Conservation (phyloP, 2,797 vertebrate genomes). For the Molossus alvarezi region DNA sequence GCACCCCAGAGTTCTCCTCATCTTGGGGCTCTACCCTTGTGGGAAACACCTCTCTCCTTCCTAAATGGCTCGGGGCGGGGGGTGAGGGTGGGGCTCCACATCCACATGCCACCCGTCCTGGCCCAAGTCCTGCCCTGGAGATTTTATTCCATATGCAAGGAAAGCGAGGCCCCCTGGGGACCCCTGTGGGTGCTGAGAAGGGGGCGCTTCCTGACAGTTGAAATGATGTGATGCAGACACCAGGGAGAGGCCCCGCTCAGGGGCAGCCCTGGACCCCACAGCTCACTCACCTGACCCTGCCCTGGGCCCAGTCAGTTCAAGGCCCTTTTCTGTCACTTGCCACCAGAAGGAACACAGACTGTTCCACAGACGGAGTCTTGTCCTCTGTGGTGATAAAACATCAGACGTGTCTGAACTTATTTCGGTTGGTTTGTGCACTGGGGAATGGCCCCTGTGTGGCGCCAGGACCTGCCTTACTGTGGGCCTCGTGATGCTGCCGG, state of each 20-base stretch:
- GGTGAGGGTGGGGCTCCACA: rapidly evolving
- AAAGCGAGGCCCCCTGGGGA: rapidly evolving
- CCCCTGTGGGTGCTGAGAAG: rapidly evolving
- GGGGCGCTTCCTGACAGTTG: not conserved
- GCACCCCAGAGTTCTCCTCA: not conserved
- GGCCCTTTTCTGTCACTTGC: not conserved
- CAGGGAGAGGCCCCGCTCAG: too few relatives aligned
- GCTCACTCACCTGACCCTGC: not conserved
- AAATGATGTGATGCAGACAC: too few relatives aligned
- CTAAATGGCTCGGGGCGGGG: not conserved
- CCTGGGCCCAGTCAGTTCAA: too few relatives aligned
- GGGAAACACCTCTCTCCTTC: not conserved
- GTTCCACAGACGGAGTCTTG: rapidly evolving
- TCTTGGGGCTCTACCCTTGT: not conserved
- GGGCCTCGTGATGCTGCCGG: too few relatives aligned
- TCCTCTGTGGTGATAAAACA: not conserved
- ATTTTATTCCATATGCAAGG: rapidly evolving
- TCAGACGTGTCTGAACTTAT: not conserved
- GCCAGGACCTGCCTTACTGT: not conserved
- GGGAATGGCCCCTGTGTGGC: too few relatives aligned
- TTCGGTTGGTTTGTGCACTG: too few relatives aligned
- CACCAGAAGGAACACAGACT: not conserved
- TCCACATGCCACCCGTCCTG: not conserved
- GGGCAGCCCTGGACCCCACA: not conserved
- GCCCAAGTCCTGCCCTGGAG: not conserved